phyloP scores from a whole-genome alignment of 2,113 vertebrate genomes.

The Hyaena hyaena region DNA sequence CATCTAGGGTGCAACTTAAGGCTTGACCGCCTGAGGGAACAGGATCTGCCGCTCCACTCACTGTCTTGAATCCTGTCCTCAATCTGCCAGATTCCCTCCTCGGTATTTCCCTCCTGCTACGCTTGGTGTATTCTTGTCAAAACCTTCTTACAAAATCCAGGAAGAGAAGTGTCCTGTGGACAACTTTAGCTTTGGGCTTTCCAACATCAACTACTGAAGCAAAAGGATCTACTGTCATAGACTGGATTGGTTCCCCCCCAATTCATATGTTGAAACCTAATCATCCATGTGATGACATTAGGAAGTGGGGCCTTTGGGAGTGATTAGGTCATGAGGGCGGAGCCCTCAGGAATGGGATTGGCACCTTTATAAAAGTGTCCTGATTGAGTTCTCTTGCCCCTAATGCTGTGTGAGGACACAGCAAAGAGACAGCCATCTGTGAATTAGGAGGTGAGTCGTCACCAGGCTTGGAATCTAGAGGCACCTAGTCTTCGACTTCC shows the following conservation, averaged over 20 bases:
- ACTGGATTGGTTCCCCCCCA: no score
- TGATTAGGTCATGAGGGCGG: neutral
- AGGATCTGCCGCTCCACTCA: neutral
- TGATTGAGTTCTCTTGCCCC: neutral
- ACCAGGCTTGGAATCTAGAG: neutral
- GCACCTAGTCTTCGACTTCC: neutral
- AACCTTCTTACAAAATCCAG: neutral
- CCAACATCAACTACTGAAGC: neutral
- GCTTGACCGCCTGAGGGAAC: neutral
- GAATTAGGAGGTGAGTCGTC: neutral
- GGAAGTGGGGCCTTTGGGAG: neutral
- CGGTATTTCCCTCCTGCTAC: neutral
- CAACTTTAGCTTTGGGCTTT: neutral
- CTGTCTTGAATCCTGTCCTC: neutral
- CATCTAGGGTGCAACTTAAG: neutral
- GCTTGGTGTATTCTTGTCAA: neutral
- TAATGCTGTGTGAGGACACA: neutral
- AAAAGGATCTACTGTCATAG: neutral
- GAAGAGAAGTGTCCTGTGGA: neutral
- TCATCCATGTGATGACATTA: neutral
- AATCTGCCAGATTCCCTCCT: neutral
- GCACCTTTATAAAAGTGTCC: neutral
- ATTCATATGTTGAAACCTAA: neutral
- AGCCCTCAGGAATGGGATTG: neutral
- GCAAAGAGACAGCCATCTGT: neutral